Evolutionary conservation across 2,797 vertebrate genomes (phyloP).

Genomic region (Pampus argenteus): DNA sequence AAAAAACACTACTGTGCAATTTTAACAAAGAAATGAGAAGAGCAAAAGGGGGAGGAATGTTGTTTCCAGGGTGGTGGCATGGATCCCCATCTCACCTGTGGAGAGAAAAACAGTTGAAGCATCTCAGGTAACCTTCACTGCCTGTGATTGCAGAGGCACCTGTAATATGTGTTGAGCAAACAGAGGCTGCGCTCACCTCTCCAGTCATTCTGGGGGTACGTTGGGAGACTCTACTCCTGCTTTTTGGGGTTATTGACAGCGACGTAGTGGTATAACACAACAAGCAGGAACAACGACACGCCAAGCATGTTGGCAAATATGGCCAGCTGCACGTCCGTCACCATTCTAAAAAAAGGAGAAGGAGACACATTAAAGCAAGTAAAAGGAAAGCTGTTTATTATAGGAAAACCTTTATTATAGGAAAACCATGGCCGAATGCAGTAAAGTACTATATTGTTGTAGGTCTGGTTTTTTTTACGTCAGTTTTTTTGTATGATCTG

Average conservation of each 20-base stretch:
- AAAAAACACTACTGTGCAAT: slow-evolving; percentile 67
- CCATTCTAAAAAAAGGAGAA: slow-evolving; percentile 86
- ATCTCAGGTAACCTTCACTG: background rate
- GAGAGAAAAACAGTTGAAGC: background rate
- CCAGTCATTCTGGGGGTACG: slow-evolving; percentile 13
- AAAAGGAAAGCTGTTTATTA: too few species aligned
- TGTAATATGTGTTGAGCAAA: background rate
- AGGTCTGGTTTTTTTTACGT: too few species aligned
- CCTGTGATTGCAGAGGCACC: too few species aligned
- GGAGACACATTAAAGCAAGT: too few species aligned
- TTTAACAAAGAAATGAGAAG: slow-evolving; percentile 29
- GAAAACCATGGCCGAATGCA: background rate
- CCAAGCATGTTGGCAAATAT: slow-evolving; percentile 99
- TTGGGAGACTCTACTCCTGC: slow-evolving; percentile 83
- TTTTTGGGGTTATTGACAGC: slow-evolving; percentile 99
- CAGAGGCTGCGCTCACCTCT: slow-evolving; percentile 47
- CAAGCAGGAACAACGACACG: slow-evolving; percentile 95
- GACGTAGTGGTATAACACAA: slow-evolving; percentile 97
- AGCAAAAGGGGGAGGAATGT: slow-evolving; percentile 57
- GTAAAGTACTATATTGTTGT: too few species aligned
- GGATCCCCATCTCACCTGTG: slow-evolving; percentile 57
- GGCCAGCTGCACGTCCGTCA: slow-evolving; percentile 97
- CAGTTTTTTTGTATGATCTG: background rate
- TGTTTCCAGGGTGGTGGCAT: slow-evolving; percentile 46
- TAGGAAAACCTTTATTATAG: too few species aligned